phyloP scores from a whole-genome alignment of 2,888 invertebrate species.

The Drosophila kokeensis region DNA sequence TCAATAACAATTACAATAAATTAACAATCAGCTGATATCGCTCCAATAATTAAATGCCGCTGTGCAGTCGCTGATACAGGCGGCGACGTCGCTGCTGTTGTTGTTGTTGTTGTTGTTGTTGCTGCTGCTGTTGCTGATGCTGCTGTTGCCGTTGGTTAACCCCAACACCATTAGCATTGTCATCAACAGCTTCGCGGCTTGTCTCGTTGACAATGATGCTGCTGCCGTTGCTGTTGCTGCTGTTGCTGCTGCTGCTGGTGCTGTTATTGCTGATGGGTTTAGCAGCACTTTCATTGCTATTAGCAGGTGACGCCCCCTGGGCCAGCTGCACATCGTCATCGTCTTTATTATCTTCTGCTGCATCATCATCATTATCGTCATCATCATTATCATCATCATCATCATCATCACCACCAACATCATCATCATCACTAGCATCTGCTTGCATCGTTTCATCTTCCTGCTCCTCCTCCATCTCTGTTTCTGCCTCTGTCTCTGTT shows the following conservation, averaged over 20 bases:
- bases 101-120: conserved; percentile 12
- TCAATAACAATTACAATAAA: conserved; percentile 67
- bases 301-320: conserved; percentile 39
- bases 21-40: conserved; percentile 41
- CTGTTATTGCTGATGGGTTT: conserved; percentile 19
- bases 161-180: conserved; percentile 27
- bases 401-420: conserved; percentile 15
- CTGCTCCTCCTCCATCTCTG: conserved; percentile 23
- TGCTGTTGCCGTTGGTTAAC: conserved; percentile 11
- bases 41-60: conserved; percentile 24
- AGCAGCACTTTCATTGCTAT: conserved; percentile 48
- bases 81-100: conserved; percentile 43
- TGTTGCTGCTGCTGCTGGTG: conserved; percentile 16
- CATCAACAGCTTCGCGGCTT: conserved; percentile 45
- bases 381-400: neutral
- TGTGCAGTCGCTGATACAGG: conserved; percentile 41
- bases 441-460: conserved; percentile 16
- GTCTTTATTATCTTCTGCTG: conserved; percentile 33
- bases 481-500: conserved; percentile 11
- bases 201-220: conserved; percentile 1
- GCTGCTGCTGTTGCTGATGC: conserved; percentile 1
- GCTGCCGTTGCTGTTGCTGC: conserved; percentile 8
- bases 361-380: conserved; percentile 28
- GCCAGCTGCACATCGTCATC: conserved; percentile 39
- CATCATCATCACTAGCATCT: conserved; percentile 15